Percentiles rank a stretch among this genome's conserved stretches.
Conservation (phyloP, 1,140 invertebrate species). For the Ctenoplectra terminalis region DNA sequence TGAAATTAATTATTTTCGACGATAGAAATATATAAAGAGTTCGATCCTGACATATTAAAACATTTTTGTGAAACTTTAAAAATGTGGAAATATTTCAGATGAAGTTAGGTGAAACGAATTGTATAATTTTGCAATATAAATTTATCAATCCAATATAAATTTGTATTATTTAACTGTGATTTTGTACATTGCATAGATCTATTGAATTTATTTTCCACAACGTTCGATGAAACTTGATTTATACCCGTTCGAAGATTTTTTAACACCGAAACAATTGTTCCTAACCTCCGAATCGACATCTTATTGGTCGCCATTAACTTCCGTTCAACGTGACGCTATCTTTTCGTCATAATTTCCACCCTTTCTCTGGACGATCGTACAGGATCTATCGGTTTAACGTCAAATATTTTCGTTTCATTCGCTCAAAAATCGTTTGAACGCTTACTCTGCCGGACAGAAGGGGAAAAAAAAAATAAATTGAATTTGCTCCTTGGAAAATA, state of each 20-base stretch:
- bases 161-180: too few relatives aligned
- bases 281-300: neutral
- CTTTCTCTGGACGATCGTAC: too few relatives aligned
- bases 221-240: neutral
- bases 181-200: too few relatives aligned
- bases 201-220: neutral
- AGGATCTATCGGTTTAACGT: neutral
- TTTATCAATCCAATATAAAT: too few relatives aligned
- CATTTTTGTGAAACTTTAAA: too few relatives aligned
- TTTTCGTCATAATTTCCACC: neutral
- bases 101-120: too few relatives aligned
- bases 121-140: too few relatives aligned
- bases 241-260: neutral
- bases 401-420: slow-evolving; percentile 27
- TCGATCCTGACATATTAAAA: too few relatives aligned
- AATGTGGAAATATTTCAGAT: too few relatives aligned
- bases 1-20: too few relatives aligned
- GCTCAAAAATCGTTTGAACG: neutral
- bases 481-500: too few relatives aligned
- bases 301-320: neutral
- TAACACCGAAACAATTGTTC: neutral
- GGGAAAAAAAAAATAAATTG: slow-evolving; percentile 6
- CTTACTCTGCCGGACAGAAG: neutral
- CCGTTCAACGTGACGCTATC: neutral
- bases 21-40: too few relatives aligned